Conservation (phyloP, 2,888 invertebrate genomes). For the Dromius quadrimaculatus region DNA sequence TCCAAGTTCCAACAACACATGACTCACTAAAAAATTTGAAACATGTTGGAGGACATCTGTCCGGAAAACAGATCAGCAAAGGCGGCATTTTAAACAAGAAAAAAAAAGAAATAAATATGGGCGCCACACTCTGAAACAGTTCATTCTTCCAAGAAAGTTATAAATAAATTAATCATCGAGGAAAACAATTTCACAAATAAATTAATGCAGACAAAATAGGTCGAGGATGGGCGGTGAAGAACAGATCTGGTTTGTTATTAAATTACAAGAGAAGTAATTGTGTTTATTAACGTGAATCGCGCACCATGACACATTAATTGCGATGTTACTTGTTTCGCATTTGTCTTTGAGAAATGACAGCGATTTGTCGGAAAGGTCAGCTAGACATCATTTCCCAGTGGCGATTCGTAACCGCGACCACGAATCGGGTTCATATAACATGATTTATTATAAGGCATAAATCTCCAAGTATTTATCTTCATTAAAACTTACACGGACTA, state of each 20-base stretch:
- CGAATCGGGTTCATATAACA: too few relatives aligned
- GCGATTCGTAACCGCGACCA: not conserved
- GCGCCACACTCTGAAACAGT: constrained; percentile 11
- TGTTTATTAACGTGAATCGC: constrained; percentile 51
- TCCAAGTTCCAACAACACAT: constrained; percentile 29
- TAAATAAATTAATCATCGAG: not conserved
- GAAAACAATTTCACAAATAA: not conserved
- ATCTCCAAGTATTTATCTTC: too few relatives aligned
- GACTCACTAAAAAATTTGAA: constrained; percentile 39
- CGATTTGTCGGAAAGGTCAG: constrained; percentile 39
- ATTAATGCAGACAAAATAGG: not conserved
- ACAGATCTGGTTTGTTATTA: constrained; percentile 32
- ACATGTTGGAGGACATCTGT: constrained; percentile 39
- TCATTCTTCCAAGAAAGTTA: constrained; percentile 15
- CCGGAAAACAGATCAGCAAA: constrained; percentile 21
- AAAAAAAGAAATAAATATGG: constrained; percentile 2
- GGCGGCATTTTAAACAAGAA: constrained; percentile 7
- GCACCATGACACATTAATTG: constrained; percentile 48
- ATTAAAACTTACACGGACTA: too few relatives aligned
- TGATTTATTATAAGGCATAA: too few relatives aligned
- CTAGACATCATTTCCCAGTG: not conserved
- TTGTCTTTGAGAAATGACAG: constrained; percentile 47
- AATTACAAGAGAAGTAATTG: constrained; percentile 49
- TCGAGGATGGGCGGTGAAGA: not conserved
- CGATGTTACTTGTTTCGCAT: constrained; percentile 38